Conservation (phyloP, 2,888 invertebrate genomes). For the Yponomeuta plumbellus region DNA sequence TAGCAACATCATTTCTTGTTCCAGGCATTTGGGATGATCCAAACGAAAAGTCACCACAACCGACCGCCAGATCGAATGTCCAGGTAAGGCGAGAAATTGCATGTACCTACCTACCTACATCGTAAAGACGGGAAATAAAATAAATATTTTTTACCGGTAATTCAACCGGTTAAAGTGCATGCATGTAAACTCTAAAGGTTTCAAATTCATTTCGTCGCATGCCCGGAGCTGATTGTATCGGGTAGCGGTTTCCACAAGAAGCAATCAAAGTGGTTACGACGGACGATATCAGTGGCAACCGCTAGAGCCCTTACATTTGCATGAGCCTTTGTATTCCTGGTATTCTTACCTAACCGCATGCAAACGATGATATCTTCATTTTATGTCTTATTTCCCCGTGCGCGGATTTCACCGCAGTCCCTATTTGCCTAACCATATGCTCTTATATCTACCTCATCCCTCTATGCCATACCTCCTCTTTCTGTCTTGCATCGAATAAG, state of each 20-base stretch:
- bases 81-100: constrained; percentile 39
- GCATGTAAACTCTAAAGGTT: not conserved
- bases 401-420: constrained; percentile 3
- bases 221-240: not conserved
- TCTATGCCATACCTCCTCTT: not conserved
- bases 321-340: constrained; percentile 1
- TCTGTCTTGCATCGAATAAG: constrained; percentile 3
- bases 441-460: constrained; percentile 1
- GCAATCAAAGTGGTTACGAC: constrained; percentile 4
- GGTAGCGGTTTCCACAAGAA: not conserved
- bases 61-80: constrained; percentile 63
- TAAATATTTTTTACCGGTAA: too few species aligned
- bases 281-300: not conserved
- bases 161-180: too few species aligned
- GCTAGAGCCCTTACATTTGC: constrained; percentile 5
- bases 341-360: constrained; percentile 6
- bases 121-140: not conserved
- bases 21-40: constrained; percentile 68
- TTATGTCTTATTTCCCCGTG: constrained; percentile 6
- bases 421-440: not conserved
- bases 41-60: constrained; percentile 47
- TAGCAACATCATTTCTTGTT: constrained; percentile 31
- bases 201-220: not conserved
- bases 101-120: too few species aligned
- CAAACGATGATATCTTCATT: constrained; percentile 14